Evolutionary conservation across 2,113 vertebrate species (phyloP).

Genomic region (Sorex araneus): DNA sequence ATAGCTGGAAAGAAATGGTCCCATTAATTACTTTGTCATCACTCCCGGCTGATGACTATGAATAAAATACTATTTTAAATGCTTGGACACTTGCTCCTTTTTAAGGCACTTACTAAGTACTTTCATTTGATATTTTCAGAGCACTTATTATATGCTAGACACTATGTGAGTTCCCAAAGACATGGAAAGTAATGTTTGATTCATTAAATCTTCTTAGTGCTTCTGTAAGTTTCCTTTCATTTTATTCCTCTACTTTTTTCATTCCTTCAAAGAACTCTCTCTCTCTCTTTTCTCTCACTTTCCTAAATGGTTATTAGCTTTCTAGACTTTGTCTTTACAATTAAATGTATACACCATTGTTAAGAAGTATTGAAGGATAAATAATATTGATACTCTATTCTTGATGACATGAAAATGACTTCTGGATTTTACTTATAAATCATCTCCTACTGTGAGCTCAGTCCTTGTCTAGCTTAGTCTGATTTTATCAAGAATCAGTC

Average conservation of each 20-base stretch:
- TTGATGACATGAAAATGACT: background rate
- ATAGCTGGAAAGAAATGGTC: background rate
- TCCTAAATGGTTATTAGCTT: background rate
- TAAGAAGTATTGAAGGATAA: background rate
- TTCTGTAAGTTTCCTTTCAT: background rate
- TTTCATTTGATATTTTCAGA: background rate
- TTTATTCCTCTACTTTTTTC: background rate
- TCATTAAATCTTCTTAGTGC: background rate
- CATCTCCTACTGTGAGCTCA: background rate
- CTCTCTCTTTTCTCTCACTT: background rate
- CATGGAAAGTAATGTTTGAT: background rate
- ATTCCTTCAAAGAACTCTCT: background rate
- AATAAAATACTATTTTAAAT: constrained; percentile 34
- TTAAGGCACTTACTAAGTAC: background rate
- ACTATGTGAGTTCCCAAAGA: background rate
- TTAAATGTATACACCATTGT: background rate
- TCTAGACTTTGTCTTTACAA: background rate
- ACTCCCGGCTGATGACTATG: background rate
- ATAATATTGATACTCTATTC: background rate
- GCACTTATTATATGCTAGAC: background rate
- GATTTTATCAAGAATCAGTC: background rate
- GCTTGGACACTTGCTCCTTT: constrained; percentile 22
- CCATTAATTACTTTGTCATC: constrained; percentile 1
- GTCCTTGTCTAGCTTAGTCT: background rate
- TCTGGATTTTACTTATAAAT: background rate